Conservation (phyloP, 2,113 vertebrate genomes). For the Craseonycteris thonglongyai region DNA sequence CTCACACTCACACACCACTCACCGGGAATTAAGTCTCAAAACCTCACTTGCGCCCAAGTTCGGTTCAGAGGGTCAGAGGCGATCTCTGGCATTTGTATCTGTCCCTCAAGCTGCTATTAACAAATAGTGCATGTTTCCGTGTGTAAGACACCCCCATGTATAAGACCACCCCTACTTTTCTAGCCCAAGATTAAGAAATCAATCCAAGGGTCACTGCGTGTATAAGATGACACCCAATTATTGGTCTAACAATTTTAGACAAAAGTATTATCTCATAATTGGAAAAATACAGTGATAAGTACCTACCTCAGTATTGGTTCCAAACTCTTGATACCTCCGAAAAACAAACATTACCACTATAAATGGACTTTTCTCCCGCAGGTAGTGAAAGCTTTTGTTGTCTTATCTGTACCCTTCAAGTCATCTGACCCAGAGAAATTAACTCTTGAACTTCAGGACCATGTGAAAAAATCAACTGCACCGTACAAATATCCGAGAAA, state of each 20-base stretch:
- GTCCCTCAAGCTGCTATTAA: neutral
- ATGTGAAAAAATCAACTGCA: slow-evolving; percentile 88
- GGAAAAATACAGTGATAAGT: no score
- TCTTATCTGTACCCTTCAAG: slow-evolving; percentile 79
- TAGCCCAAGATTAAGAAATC: no score
- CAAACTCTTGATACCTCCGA: neutral
- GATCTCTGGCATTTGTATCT: neutral
- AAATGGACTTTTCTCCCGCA: slow-evolving; percentile 56
- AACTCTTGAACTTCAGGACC: slow-evolving; percentile 81
- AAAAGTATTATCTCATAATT: no score
- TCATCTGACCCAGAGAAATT: slow-evolving; percentile 74
- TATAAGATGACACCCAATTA: no score
- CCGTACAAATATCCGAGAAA: slow-evolving; percentile 92
- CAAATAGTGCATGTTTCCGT: no score
- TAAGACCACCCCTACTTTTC: no score
- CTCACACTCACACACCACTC: neutral
- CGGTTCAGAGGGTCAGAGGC: neutral
- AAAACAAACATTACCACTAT: neutral
- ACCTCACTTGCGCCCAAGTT: neutral
- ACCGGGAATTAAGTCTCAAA: neutral
- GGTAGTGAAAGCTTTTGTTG: slow-evolving; percentile 90
- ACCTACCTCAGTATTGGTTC: neutral
- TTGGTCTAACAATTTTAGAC: no score
- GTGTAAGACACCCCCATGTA: no score
- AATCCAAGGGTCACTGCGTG: no score